Conservation (phyloP, 1,140 invertebrate genomes). For the Leptoteleia sp. region DNA sequence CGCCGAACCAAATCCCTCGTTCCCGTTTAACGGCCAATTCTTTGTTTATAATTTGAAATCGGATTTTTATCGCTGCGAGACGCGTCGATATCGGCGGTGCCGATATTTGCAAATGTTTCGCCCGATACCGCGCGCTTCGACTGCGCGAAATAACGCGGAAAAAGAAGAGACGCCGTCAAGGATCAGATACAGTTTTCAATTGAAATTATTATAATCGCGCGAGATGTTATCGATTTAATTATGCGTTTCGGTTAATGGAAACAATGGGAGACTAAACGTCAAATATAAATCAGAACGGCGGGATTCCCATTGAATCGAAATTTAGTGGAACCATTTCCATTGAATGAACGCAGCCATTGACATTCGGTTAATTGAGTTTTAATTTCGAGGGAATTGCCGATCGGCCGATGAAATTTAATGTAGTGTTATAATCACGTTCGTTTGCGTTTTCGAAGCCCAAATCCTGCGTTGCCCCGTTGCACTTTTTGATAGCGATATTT, state of each 20-base stretch:
- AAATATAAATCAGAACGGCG: slow-evolving; percentile 5
- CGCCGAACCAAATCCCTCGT: slow-evolving; percentile 42
- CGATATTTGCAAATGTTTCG: slow-evolving; percentile 28
- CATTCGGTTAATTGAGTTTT: too few relatives aligned
- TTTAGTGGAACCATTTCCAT: neutral
- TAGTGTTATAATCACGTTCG: too few relatives aligned
- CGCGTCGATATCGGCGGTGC: slow-evolving; percentile 14
- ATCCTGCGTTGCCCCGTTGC: too few relatives aligned
- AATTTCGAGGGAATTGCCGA: too few relatives aligned
- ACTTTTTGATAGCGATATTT: too few relatives aligned
- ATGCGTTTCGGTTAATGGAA: slow-evolving; percentile 31
- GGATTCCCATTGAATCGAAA: neutral
- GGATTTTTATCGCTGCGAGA: slow-evolving; percentile 46
- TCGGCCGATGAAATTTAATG: too few relatives aligned
- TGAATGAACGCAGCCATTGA: neutral
- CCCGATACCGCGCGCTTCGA: neutral
- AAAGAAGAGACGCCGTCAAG: too few relatives aligned
- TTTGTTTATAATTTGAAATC: slow-evolving; percentile 48
- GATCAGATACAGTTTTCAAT: too few relatives aligned
- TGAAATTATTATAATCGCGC: slow-evolving; percentile 38
- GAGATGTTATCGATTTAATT: slow-evolving; percentile 50
- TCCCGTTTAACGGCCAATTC: slow-evolving; percentile 42
- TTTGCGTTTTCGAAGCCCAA: too few relatives aligned
- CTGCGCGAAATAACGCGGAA: too few relatives aligned
- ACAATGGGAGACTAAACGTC: slow-evolving; percentile 30